Conservation (phyloP, 2,113 vertebrate genomes). For the Pseudopodoces humilis region DNA sequence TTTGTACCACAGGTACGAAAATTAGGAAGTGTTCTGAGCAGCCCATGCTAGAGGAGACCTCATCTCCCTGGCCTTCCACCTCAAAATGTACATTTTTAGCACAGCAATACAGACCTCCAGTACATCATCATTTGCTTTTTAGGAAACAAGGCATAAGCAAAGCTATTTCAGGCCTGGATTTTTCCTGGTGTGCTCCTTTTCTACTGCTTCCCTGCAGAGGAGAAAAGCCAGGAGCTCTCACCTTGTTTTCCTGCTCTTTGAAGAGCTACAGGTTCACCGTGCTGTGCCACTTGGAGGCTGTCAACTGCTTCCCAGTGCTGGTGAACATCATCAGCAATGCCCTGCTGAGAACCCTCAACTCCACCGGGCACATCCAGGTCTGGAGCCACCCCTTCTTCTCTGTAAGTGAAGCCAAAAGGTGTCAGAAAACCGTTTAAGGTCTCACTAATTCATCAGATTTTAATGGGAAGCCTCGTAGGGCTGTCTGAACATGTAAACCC, state of each 20-base stretch:
- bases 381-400: slow-evolving; percentile 76
- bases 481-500: not conserved
- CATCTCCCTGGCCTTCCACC: not conserved
- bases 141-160: not conserved
- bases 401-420: slow-evolving; percentile 23
- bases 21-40: not conserved
- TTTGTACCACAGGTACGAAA: not conserved
- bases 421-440: not conserved
- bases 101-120: not conserved
- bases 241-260: not conserved
- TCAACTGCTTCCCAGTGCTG: slow-evolving; percentile 84
- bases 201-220: not conserved
- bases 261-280: slow-evolving; percentile 81
- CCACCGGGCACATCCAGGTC: slow-evolving; percentile 73
- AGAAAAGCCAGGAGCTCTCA: not conserved
- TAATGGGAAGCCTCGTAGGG: not conserved
- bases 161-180: not conserved
- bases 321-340: slow-evolving; percentile 86
- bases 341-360: slow-evolving; percentile 77
- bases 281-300: slow-evolving; percentile 79
- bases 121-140: not conserved
- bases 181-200: not conserved
- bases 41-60: not conserved
- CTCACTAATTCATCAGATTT: not conserved
- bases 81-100: not conserved